Conservation (phyloP, 2,113 vertebrate genomes). For the Ancistrus triradiatus region DNA sequence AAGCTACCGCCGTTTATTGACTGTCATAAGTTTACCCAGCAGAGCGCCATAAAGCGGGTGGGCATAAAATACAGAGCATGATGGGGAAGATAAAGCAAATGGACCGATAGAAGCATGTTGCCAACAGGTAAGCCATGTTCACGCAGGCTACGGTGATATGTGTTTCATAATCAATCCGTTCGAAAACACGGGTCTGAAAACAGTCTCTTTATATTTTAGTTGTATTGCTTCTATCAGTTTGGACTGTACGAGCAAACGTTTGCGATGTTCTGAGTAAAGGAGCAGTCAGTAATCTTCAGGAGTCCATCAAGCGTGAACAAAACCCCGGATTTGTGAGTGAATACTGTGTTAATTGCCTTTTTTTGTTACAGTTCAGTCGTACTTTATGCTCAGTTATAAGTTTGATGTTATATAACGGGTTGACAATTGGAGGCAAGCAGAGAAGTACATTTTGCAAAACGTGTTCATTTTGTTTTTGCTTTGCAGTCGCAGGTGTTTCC, state of each 20-base stretch:
- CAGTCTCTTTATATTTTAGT: constrained; percentile 48
- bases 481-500: constrained; percentile 66
- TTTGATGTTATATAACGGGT: too few species aligned
- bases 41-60: background rate
- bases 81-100: constrained; percentile 21
- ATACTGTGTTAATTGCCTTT: background rate
- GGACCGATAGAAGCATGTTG: constrained; percentile 73
- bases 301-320: constrained; percentile 55
- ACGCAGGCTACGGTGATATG: too few species aligned
- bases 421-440: too few species aligned
- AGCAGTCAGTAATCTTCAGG: constrained; percentile 56
- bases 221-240: constrained; percentile 65
- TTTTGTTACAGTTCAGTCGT: background rate
- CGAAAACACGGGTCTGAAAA: background rate
- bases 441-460: too few species aligned
- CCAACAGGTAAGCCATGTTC: constrained; percentile 61
- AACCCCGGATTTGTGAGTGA: constrained; percentile 66
- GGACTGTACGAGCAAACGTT: constrained; percentile 63
- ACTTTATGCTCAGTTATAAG: too few species aligned
- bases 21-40: constrained; percentile 9
- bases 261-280: constrained; percentile 55
- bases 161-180: background rate
- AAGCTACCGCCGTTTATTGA: background rate
- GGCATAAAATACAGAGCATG: constrained; percentile 26
- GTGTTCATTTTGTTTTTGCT: background rate